Evolutionary conservation across 2,888 invertebrate genomes (phyloP), one percentile per base, ranked within the genome.

Genomic region (Nephrocerus scutellatus): DNA sequence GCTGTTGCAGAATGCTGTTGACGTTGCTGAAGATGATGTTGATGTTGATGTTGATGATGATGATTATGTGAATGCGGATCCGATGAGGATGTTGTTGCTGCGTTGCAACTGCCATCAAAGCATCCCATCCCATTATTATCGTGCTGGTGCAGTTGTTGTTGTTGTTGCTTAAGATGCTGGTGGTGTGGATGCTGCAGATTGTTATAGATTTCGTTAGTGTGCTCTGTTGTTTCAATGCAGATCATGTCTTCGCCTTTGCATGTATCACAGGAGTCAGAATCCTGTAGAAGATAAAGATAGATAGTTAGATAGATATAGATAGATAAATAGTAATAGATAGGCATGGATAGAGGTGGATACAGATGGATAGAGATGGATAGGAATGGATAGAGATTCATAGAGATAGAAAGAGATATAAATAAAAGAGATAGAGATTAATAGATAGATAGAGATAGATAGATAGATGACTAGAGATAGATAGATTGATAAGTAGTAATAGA

Each of bases 261-360:
- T 19, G 62, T 62, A 53, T 62, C 68, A 57, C 68, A 68, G 41
- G 65, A 67, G 51, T 66, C 64, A 26, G 64, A 62, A 45, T 65
- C 65, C 68, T 68, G 31, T 3, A 33, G 13, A 18, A 30, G 8
- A n/a, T n/a, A n/a, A n/a, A n/a, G n/a, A n/a, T n/a, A n/a, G n/a
- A n/a, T n/a, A n/a, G n/a, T n/a, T n/a, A n/a, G n/a, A 19, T 13
- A 12, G 7, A 16, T 34, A 29, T 6, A 30, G 16, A 39, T 9
- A 30, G 16, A 29, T 28, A 28, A 13, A 30, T 28, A 35, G 4
- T 16, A 19, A n/a, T 37, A 40, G 29, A n/a, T 22, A 22, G 7
- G 7, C 22, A 7, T 8, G 8, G 7, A 22, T 10, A 22, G 10
- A 22, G 10, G 7, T 22, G 22, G 10, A 8, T 7, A 7, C 10